phyloP scores from a whole-genome alignment of 2,888 invertebrate species.

The Stenolophus ochropezus region DNA sequence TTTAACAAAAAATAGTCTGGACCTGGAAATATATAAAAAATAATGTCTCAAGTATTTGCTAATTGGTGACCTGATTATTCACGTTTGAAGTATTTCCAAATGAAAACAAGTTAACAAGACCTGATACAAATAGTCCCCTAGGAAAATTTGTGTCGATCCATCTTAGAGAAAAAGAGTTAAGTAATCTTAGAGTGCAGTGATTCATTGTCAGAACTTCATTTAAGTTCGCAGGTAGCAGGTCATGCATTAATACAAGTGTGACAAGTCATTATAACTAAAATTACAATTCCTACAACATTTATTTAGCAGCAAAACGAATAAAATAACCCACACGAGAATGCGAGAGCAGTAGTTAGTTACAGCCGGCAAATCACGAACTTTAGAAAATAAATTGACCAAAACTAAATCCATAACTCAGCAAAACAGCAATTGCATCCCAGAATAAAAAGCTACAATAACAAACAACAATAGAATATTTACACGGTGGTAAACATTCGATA shows the following conservation, averaged over 20 bases:
- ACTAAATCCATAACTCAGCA: constrained; percentile 20
- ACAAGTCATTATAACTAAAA: not conserved
- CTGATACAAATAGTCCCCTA: no score
- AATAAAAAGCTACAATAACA: constrained; percentile 34
- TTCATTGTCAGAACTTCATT: not conserved
- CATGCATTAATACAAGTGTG: not conserved
- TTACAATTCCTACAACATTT: not conserved
- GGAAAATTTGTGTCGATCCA: no score
- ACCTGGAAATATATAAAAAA: no score
- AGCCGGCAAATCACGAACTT: constrained; percentile 44
- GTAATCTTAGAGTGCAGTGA: not conserved
- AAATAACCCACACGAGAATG: constrained; percentile 3
- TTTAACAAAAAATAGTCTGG: no score
- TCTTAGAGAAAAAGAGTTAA: not conserved
- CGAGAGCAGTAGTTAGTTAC: constrained; percentile 3
- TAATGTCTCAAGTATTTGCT: no score
- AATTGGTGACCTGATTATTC: no score
- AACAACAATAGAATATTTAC: constrained; percentile 36
- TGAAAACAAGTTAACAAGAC: no score
- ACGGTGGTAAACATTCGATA: constrained; percentile 47
- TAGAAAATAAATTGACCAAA: constrained; percentile 40
- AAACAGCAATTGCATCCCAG: constrained; percentile 14
- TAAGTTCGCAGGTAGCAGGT: not conserved
- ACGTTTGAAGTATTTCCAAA: no score
- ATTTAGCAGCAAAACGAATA: not conserved